Percentiles rank a stretch among this genome's conserved stretches.
These are phyloP conservation scores for Chionoecetes opilio DNA, from an alignment of 1,140 invertebrate species.

Conservation along the genomic window DNA sequence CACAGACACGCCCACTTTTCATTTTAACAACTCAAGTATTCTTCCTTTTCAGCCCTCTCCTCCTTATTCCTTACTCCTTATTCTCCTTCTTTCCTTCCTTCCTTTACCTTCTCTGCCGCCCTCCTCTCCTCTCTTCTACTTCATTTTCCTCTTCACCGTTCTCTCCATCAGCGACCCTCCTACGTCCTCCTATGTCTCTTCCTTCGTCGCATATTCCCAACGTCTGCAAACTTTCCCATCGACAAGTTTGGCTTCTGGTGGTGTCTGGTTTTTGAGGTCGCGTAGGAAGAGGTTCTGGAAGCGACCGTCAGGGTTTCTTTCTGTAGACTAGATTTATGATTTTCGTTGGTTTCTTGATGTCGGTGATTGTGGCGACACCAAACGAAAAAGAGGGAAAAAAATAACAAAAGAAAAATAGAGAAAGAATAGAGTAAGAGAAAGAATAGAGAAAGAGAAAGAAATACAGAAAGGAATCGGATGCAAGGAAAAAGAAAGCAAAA, in stretches of 20 bases:
- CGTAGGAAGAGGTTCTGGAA: neutral
- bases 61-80: neutral
- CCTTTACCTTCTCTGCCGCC: neutral
- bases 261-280: constrained; percentile 25
- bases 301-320: neutral
- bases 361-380: neutral
- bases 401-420: neutral
- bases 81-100: neutral
- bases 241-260: constrained; percentile 3
- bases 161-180: too few species aligned
- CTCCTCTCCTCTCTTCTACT: neutral
- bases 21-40: too few species aligned
- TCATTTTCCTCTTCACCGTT: too few species aligned
- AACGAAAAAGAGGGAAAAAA: neutral
- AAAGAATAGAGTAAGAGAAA: neutral
- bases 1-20: too few species aligned
- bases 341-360: neutral
- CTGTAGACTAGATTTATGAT: constrained; percentile 29
- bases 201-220: neutral
- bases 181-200: neutral
- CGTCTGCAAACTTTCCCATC: neutral
- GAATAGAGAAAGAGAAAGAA: neutral
- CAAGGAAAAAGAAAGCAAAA: neutral
- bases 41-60: neutral
- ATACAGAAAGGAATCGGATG: neutral